These are phyloP conservation scores for Aurelia coerulea DNA, from an alignment of 30 jellyfish, hydroid and myxozoan species.

Conservation along the genomic window DNA sequence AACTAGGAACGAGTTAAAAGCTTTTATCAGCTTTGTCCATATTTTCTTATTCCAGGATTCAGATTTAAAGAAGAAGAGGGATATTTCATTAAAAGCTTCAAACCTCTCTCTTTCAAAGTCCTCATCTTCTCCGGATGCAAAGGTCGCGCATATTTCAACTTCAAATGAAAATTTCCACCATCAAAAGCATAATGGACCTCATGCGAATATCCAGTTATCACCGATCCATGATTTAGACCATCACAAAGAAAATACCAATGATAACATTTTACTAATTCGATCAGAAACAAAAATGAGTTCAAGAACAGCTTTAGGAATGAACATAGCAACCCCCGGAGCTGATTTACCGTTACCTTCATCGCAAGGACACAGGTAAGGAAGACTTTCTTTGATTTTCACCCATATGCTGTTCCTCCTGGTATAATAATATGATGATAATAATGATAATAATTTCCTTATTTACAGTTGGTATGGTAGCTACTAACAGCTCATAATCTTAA, in stretches of 20 bases:
- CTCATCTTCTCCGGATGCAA: slow-evolving; percentile 70
- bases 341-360: slow-evolving; percentile 80
- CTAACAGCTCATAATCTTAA: too few species aligned
- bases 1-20: too few species aligned
- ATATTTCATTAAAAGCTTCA: slow-evolving; percentile 34
- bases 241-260: slow-evolving; percentile 42
- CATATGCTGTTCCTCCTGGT: too few species aligned
- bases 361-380: slow-evolving; percentile 70
- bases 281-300: slow-evolving; percentile 77
- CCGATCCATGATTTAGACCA: slow-evolving; percentile 62
- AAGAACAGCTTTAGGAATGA: slow-evolving; percentile 75
- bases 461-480: too few species aligned
- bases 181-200: slow-evolving; percentile 39
- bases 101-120: slow-evolving; percentile 41
- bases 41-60: slow-evolving; percentile 13
- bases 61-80: slow-evolving; percentile 47
- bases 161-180: slow-evolving; percentile 36
- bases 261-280: slow-evolving; percentile 39
- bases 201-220: slow-evolving; percentile 55
- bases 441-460: too few species aligned
- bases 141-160: slow-evolving; percentile 24
- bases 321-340: slow-evolving; percentile 77
- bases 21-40: too few species aligned
- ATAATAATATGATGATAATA: too few species aligned
- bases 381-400: neutral